Conservation (phyloP, 2,797 vertebrate species). For the Spinus olivaceus region DNA sequence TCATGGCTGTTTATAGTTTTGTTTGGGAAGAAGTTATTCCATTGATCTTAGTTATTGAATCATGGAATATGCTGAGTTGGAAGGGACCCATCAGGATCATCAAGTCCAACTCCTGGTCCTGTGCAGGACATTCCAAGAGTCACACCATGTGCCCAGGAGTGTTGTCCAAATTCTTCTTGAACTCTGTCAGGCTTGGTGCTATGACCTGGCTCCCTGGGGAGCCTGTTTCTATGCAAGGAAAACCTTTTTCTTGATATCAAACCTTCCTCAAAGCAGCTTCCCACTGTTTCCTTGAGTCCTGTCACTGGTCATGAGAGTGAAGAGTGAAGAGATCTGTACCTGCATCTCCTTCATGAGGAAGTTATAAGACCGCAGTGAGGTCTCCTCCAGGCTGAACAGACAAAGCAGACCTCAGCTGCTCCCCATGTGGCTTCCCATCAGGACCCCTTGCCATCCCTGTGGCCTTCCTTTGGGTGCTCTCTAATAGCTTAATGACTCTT, state of each 20-base stretch:
- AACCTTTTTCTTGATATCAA: not conserved
- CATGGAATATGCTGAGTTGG: not conserved
- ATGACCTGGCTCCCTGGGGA: not conserved
- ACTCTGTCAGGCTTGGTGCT: not conserved
- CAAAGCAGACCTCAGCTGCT: not conserved
- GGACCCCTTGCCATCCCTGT: not conserved
- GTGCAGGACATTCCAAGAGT: not conserved
- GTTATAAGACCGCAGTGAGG: accelerated
- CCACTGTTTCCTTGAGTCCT: accelerated
- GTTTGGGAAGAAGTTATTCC: not conserved
- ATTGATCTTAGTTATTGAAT: not conserved
- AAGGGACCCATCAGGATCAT: not conserved
- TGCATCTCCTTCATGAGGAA: not conserved
- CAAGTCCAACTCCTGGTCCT: not conserved
- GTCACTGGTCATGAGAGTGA: not conserved
- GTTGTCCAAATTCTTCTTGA: not conserved
- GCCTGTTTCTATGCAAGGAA: not conserved
- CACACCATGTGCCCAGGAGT: not conserved
- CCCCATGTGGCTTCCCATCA: not conserved
- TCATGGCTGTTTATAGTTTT: not conserved
- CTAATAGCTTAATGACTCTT: too few species aligned
- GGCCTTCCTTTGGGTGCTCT: not conserved
- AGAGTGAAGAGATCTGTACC: not conserved
- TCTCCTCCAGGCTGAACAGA: not conserved
- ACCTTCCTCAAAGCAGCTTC: accelerated